phyloP scores from a whole-genome alignment of 2,888 invertebrate species.

The Smittia sp. region DNA sequence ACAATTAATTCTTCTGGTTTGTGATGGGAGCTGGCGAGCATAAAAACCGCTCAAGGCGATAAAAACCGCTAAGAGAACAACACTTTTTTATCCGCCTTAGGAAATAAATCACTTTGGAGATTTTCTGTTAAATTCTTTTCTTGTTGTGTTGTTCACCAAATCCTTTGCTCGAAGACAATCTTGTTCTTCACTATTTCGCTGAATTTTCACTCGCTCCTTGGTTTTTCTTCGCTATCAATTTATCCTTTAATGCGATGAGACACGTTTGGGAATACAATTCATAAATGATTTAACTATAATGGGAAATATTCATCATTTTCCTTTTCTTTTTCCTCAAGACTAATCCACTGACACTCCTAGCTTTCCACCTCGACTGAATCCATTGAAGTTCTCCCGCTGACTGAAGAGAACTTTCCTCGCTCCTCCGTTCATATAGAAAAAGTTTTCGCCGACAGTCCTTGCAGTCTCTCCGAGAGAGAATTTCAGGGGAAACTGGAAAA shows the following conservation, averaged over 20 bases:
- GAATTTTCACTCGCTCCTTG: not conserved
- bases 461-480: not conserved
- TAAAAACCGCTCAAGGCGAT: not conserved
- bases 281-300: slow-evolving; percentile 25
- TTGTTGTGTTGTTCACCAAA: not conserved
- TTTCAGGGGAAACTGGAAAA: slow-evolving; percentile 18
- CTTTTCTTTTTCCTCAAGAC: not conserved
- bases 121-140: not conserved
- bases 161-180: slow-evolving; percentile 6
- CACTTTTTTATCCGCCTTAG: not conserved
- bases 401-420: not conserved
- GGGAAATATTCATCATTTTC: slow-evolving; percentile 20
- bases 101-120: slow-evolving; percentile 15
- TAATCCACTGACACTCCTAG: not conserved
- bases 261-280: slow-evolving; percentile 4
- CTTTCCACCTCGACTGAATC: not conserved
- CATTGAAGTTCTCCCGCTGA: not conserved
- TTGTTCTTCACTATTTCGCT: not conserved
- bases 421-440: slow-evolving; percentile 7
- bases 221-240: not conserved
- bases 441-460: not conserved
- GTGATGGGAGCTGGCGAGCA: not conserved
- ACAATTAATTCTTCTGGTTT: not conserved
- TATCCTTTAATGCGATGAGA: slow-evolving; percentile 19
- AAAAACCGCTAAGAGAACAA: not conserved